A percentile compares a stretch with the other conserved stretches of the same genome.
Conservation (phyloP, 2,888 invertebrate species). For the Cloeon dipterum region DNA sequence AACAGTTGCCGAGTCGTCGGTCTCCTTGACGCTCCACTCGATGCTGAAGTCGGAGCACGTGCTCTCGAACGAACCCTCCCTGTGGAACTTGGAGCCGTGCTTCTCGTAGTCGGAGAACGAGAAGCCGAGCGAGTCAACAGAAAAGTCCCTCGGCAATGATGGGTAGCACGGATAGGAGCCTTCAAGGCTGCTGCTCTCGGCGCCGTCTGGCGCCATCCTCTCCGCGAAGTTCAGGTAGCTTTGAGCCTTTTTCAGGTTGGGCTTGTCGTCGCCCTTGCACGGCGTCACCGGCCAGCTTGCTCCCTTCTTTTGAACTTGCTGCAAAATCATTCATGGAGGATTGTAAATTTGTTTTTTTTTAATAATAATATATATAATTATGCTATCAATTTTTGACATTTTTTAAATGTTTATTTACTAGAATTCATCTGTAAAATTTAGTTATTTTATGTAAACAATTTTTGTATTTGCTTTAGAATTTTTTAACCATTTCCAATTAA, state of each 20-base stretch:
- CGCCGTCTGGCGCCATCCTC: conserved; percentile 1
- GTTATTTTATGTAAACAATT: too few species aligned
- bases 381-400: too few species aligned
- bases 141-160: conserved; percentile 8
- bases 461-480: too few species aligned
- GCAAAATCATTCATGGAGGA: too few species aligned
- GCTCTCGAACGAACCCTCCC: conserved; percentile 13
- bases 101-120: conserved; percentile 5
- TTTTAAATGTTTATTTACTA: too few species aligned
- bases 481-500: too few species aligned
- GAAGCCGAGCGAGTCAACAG: conserved; percentile 9
- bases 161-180: not conserved
- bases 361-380: too few species aligned
- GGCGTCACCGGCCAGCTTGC: conserved; percentile 3
- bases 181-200: not conserved
- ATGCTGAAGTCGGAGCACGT: conserved; percentile 13
- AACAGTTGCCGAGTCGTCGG: conserved; percentile 10
- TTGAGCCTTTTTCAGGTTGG: not conserved
- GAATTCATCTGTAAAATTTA: too few species aligned
- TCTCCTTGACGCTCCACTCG: conserved; percentile 9
- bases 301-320: too few species aligned
- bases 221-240: not conserved
- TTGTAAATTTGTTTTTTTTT: too few species aligned
- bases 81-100: conserved; percentile 7
- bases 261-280: not conserved